phyloP scores from a whole-genome alignment of 1,140 invertebrate genomes.

The Stenopsyche tienmushanensis region DNA sequence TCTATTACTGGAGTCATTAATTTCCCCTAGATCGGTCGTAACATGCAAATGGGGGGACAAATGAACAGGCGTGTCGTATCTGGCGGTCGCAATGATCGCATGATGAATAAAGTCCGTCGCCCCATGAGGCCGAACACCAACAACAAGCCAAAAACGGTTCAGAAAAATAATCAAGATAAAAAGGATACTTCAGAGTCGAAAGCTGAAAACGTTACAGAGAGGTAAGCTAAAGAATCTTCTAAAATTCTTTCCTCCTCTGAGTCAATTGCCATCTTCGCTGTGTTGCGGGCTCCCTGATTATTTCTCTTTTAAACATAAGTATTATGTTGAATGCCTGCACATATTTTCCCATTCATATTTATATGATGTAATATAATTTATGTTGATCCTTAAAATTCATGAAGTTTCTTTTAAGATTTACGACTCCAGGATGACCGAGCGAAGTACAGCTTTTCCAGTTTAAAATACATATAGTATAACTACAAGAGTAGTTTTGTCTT shows the following conservation, averaged over 20 bases:
- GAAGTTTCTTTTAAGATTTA: neutral
- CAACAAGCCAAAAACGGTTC: constrained; percentile 21
- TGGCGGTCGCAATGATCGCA: constrained; percentile 27
- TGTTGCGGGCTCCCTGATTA: neutral
- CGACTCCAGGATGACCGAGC: neutral
- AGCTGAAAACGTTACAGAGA: constrained; percentile 16
- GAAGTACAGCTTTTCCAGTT: too few relatives aligned
- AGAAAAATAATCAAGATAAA: constrained; percentile 17
- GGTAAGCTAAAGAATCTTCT: constrained; percentile 28
- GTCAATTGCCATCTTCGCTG: neutral
- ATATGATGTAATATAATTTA: neutral
- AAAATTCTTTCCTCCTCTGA: constrained; percentile 26
- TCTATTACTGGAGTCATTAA: constrained; percentile 18
- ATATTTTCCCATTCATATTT: neutral
- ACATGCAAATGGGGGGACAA: constrained; percentile 26
- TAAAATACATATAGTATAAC: too few relatives aligned
- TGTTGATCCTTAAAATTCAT: neutral
- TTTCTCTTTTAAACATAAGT: neutral
- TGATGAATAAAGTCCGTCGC: constrained; percentile 26
- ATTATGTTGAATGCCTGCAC: neutral
- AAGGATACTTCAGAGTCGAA: constrained; percentile 21
- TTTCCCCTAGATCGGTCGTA: constrained; percentile 27
- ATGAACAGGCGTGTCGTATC: constrained; percentile 24
- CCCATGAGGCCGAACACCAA: constrained; percentile 19
- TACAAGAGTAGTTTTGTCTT: too few relatives aligned